phyloP scores from a whole-genome alignment of 2,888 invertebrate species.

The Torymus auratus region DNA sequence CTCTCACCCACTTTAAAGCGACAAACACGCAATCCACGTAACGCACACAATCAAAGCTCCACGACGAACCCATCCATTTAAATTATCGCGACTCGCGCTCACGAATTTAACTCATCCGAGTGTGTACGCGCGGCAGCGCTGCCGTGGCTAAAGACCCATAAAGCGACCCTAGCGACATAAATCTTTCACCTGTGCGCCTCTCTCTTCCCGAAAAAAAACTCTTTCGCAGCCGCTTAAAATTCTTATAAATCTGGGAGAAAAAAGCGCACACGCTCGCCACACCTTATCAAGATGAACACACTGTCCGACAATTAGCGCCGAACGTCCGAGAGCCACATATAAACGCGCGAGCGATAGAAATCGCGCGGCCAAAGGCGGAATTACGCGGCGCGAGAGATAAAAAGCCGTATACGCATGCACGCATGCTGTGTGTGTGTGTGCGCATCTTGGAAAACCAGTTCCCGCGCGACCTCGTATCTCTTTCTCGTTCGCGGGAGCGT shows the following conservation, averaged over 20 bases:
- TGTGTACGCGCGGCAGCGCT: too few species aligned
- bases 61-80: too few species aligned
- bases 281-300: too few species aligned
- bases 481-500: conserved; percentile 12
- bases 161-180: too few species aligned
- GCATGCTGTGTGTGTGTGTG: not conserved
- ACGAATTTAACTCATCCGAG: too few species aligned
- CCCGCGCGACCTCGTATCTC: conserved; percentile 43
- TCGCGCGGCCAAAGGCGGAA: not conserved
- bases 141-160: too few species aligned
- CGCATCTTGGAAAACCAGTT: conserved; percentile 52
- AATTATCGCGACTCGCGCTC: not conserved
- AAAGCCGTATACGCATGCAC: not conserved
- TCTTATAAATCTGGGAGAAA: conserved; percentile 27
- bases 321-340: not conserved
- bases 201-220: too few species aligned
- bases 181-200: too few species aligned
- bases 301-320: conserved; percentile 31
- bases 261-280: not conserved
- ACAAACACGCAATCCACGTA: too few species aligned
- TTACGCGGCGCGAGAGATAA: conserved; percentile 6
- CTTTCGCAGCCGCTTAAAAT: not conserved
- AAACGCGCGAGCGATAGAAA: conserved; percentile 22
- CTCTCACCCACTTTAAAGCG: too few species aligned
- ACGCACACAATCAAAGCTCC: too few species aligned